Base-by-base conservation (phyloP, 2,113 vertebrate genomes). In the Phainopepla nitens region DNA sequence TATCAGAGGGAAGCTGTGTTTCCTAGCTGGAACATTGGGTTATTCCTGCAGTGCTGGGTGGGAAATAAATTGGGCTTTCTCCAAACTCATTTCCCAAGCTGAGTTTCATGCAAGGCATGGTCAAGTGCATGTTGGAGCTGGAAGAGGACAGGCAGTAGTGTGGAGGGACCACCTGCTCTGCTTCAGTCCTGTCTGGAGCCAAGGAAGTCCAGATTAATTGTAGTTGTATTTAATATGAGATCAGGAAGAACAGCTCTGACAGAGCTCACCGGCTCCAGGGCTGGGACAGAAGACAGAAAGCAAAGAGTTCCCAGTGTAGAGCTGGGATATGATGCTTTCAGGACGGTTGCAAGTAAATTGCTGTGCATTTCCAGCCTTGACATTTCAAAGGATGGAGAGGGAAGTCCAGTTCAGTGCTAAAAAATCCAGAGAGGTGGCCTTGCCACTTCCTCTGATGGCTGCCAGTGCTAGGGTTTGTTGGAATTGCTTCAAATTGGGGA, bases 181-280 rank as follows among this genome's bases (percentile, higher is more conserved):
- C 53, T 15, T 5, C 17, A 1, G 28, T 1, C 36, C 3, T 0
- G 10, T 2, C 24, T 44, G 65, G 29, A 86, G 54, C 49, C 68
- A 44, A 24, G 53, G 8, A 15, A 53, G 3, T 22, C 27, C 22
- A 31, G 50, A 28, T 5, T 28, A 29, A 60, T 31, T 25, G 33
- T 23, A 0, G 33, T 53, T 6, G 13, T 54, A 0, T 33, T 79
- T 35, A 57, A 18, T 7, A 12, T 16, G 51, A 82, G 56, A 18
- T 58, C 4, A 17, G 16, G 18, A 50, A 4, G 10, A 15, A 36
- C 15, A 25, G 36, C 17, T 2, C 60, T 45, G 60, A 60, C 69
- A 27, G 33, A 82, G 41, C 83, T 82, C 73, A 16, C 27, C 44
- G 14, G 58, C 47, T 69, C 6, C 87, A 70, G 62, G 58, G 62